phyloP scores from a whole-genome alignment of 2,888 invertebrate species.

The Eulithis prunata region DNA sequence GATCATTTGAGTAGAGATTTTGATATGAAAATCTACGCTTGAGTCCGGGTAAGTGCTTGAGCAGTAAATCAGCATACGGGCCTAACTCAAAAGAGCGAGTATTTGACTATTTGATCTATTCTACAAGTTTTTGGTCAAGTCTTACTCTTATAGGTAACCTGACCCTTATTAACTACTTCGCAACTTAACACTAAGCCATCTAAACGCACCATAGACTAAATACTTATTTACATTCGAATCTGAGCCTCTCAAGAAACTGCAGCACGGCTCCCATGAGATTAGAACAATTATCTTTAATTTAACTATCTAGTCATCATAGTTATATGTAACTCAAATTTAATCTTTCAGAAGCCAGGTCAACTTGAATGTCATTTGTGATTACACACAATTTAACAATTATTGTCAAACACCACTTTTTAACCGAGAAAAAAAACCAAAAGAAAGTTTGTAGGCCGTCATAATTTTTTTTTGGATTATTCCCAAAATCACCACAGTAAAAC shows the following conservation, averaged over 20 bases:
- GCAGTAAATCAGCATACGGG: no score
- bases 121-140: no score
- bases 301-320: conserved; percentile 37
- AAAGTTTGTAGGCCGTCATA: no score
- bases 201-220: conserved; percentile 2
- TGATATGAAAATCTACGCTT: no score
- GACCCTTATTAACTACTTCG: not conserved
- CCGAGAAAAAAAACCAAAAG: no score
- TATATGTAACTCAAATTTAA: conserved; percentile 35
- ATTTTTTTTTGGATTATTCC: no score
- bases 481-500: no score
- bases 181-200: not conserved
- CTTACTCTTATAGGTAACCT: no score
- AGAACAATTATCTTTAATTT: conserved; percentile 31
- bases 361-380: conserved; percentile 32
- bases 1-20: no score
- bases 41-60: no score
- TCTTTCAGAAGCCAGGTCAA: conserved; percentile 21
- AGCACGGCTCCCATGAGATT: conserved; percentile 14
- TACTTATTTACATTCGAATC: conserved; percentile 3
- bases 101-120: no score
- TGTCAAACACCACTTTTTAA: not conserved
- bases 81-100: no score
- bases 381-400: conserved; percentile 1
- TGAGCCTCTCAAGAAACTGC: conserved; percentile 5